Base-by-base conservation (phyloP, 2,888 invertebrate species). In the Anagyrus pseudococci region DNA sequence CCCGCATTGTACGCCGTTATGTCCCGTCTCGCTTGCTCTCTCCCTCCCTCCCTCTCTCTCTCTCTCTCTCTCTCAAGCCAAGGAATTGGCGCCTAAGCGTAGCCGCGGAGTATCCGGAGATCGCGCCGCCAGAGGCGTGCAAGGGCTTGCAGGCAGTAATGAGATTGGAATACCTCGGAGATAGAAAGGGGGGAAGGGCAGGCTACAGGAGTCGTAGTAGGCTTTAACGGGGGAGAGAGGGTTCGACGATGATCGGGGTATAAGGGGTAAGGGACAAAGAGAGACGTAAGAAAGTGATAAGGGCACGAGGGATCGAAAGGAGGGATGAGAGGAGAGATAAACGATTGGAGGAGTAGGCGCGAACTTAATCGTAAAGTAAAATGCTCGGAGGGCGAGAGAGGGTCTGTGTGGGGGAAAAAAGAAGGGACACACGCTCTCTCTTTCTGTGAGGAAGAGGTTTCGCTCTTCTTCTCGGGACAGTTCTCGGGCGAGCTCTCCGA, bases 111-210 rank as follows among this genome's bases (percentile, higher is more conserved):
- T 50, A 55, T 56, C 54, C 44, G 52, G 60, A 48, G 44, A 54
- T 37, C 22, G 49, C 44, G 44, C n/a, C 17, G 44, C 46, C 59
- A 52, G 55, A 64, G 66, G 67, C 59, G 66, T 68, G 61, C 69
- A n/a, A n/a, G n/a, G n/a, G n/a, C n/a, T n/a, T n/a, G 29, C 29
- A 10, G 29, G 29, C 10, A 4, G 72, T 72, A 74, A 73, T 72
- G 74, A 73, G 73, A 74, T 75, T 75, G 75, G 72, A 73, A 73
- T 72, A 69, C 69, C 69, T 68, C 66, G 41, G 66, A 29, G 57
- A 54, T 52, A 40, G 40, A 1, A 33, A 22, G 44, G 48, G 61
- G 58, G 54, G 22, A 56, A 57, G 56, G 56, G 63, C 43, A 37
- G 52, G 37, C 6, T 6, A 17, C 15, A 15, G 15, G 43, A 43